Evolutionary conservation across 2,888 invertebrate species (phyloP), one percentile per base, ranked within the genome.

Genomic region (Thera obeliscata): DNA sequence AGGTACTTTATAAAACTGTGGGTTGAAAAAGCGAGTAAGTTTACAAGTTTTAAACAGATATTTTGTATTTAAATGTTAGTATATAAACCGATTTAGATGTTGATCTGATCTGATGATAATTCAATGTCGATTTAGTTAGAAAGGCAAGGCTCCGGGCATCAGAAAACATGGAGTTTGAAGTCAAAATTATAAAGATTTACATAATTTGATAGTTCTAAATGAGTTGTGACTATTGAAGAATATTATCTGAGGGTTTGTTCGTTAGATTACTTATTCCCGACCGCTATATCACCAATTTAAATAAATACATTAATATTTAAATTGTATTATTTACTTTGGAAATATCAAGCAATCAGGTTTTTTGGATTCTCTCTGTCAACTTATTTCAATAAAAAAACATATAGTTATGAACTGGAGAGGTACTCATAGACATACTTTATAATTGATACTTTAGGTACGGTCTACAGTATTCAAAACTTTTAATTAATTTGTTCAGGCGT

Each of bases 21-120:
- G 57, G 69, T 61, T 59, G 49, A 64, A 64, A 59, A 46, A 61
- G 52, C 63, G 63, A 64, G 61, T 74, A 77, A 73, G 41, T 56
- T 71, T 74, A 72, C 74, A 74, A 72, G 74, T 75, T 46, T 76
- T 78, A 82, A 76, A 76, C 77, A 78, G 74, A 80, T 76, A 77
- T 77, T 71, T 78, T 70, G 68, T 76, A 79, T 81, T 62, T 71
- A 79, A 78, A 81, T 74, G 64, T 46, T 46, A 65, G 55, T 74
- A 64, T 69, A 65, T 75, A 58, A 63, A 61, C 69, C 69, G 57
- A 81, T 81, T 82, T 81, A 78, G 76, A 81, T 83, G 78, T 78
- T 74, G 76, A 78, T 76, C 67, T 74, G 76, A 77, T 76, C 67
- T 67, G 72, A 69, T 64, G 74, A 76, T 78, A 75, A 73, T 80